Conservation (phyloP, 2,797 vertebrate species). For the Oryzias sinensis region DNA sequence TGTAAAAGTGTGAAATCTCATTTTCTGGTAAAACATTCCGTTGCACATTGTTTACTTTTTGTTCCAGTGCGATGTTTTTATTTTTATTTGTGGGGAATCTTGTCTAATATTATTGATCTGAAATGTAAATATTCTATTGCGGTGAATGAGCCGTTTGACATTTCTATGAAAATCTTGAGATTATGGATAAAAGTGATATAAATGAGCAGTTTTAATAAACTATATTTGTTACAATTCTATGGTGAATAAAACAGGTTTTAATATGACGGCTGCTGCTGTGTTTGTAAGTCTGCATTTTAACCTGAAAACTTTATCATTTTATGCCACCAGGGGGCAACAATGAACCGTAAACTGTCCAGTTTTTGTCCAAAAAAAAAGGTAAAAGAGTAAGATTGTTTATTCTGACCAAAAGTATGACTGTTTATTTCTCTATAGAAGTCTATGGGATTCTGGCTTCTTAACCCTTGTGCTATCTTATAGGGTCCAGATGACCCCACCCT, state of each 20-base stretch:
- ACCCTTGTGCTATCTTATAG: too few relatives aligned
- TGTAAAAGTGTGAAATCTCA: conserved; percentile 54
- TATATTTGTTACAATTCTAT: conserved; percentile 99
- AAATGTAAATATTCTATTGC: conserved; percentile 86
- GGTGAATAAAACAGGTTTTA: conserved; percentile 99
- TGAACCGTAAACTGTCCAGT: too few relatives aligned
- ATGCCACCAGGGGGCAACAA: too few relatives aligned
- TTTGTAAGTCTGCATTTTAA: too few relatives aligned
- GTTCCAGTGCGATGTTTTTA: conserved; percentile 66
- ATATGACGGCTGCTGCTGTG: conserved; percentile 55
- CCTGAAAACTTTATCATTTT: too few relatives aligned
- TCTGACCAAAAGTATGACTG: too few relatives aligned
- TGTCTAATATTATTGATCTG: conserved; percentile 62
- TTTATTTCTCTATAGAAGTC: too few relatives aligned
- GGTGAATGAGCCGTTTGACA: conserved; percentile 77
- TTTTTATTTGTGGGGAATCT: conserved; percentile 66
- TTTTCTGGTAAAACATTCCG: conserved; percentile 82
- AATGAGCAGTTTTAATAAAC: conserved; percentile 96
- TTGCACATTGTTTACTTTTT: conserved; percentile 76
- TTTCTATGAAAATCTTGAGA: conserved; percentile 90
- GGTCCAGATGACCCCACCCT: too few relatives aligned
- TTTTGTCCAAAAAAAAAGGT: too few relatives aligned
- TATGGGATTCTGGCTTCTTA: too few relatives aligned
- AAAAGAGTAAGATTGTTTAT: too few relatives aligned
- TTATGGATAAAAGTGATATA: conserved; percentile 85